Conservation (phyloP, 2,797 vertebrate species). For the Limosa lapponica region DNA sequence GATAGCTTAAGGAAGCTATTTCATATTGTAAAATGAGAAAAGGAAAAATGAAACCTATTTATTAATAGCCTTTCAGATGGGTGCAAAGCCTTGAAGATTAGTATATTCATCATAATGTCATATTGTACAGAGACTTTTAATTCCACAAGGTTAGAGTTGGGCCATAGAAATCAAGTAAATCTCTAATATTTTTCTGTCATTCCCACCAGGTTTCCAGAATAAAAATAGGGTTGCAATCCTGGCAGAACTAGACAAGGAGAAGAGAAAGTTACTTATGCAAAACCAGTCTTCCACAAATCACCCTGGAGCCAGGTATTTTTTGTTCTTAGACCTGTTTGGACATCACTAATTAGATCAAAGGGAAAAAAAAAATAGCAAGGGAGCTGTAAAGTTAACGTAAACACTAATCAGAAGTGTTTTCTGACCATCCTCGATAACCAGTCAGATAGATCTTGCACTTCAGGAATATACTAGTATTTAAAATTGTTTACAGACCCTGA, state of each 20-base stretch:
- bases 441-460: not conserved
- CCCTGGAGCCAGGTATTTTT: conserved; percentile 90
- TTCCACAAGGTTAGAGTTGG: conserved; percentile 6
- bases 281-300: conserved; percentile 91
- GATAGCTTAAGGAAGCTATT: not conserved
- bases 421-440: not conserved
- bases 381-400: not conserved
- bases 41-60: not conserved
- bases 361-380: not conserved
- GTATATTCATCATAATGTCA: conserved; percentile 1
- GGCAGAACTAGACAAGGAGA: conserved; percentile 96
- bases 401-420: not conserved
- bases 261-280: conserved; percentile 91
- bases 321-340: conserved; percentile 10
- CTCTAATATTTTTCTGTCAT: conserved; percentile 54
- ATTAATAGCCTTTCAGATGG: not conserved
- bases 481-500: not conserved
- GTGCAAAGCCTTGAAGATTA: not conserved
- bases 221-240: conserved; percentile 94
- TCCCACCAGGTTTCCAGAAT: conserved; percentile 87
- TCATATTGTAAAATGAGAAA: not conserved
- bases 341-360: not conserved
- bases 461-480: not conserved
- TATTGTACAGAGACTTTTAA: conserved; percentile 20
- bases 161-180: not conserved